These are phyloP conservation scores for Oscheius sp. DNA, from an alignment of 1,140 invertebrate species.

Conservation along the genomic window DNA sequence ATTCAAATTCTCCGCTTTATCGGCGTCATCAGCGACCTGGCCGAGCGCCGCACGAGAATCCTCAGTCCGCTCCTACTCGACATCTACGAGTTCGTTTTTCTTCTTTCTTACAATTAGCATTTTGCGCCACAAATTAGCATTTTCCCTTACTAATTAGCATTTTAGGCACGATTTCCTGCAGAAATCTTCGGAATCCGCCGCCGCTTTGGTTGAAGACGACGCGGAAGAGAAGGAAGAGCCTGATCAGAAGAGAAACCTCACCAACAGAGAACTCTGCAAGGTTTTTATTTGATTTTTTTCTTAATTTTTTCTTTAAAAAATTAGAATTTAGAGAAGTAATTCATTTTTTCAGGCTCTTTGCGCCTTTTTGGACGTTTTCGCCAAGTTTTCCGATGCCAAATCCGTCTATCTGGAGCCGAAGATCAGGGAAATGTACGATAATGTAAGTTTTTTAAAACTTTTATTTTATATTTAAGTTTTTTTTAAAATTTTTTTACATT, in stretches of 20 bases:
- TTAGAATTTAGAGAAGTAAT: neutral
- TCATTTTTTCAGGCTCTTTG: neutral
- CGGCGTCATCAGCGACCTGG: conserved; percentile 13
- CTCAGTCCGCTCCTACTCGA: conserved; percentile 29
- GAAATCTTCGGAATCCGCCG: no score
- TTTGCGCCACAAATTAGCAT: no score
- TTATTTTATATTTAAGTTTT: no score
- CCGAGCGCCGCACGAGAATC: conserved; percentile 26
- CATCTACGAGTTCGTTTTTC: conserved; percentile 34
- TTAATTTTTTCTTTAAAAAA: neutral
- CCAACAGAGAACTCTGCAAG: neutral
- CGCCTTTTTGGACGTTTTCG: conserved; percentile 23
- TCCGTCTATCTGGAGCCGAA: conserved; percentile 24
- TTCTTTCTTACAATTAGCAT: neutral
- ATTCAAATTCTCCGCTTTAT: conserved; percentile 35
- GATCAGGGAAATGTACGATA: conserved; percentile 21
- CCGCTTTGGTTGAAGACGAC: no score
- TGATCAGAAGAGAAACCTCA: neutral
- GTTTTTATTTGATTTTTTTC: neutral
- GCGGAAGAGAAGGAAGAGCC: neutral
- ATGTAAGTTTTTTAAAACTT: conserved; percentile 28
- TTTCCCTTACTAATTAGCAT: no score
- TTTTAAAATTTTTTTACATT: no score
- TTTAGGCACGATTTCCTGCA: no score
- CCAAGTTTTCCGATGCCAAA: conserved; percentile 24